Evolutionary conservation across 2,888 invertebrate genomes (phyloP).

Genomic region (Tipula unca): DNA sequence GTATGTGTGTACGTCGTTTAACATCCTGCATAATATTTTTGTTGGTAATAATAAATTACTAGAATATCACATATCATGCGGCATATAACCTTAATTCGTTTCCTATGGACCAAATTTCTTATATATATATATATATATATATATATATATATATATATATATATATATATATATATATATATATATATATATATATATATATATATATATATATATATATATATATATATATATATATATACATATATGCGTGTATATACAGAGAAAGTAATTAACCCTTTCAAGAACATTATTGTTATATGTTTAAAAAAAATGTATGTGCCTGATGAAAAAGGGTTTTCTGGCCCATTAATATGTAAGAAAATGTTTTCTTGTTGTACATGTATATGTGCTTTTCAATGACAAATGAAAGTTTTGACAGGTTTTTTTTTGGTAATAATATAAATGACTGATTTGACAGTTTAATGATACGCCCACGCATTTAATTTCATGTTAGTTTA

Average conservation of each 20-base stretch:
- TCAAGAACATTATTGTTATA: neutral
- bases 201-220: too few species aligned
- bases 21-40: neutral
- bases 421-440: conserved; percentile 14
- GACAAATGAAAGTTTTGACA: conserved; percentile 17
- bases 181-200: too few species aligned
- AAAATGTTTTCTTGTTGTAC: neutral
- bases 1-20: neutral
- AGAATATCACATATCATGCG: neutral
- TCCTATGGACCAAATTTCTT: neutral
- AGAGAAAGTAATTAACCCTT: neutral
- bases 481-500: conserved; percentile 4
- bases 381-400: neutral
- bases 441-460: conserved; percentile 19
- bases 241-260: neutral
- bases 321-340: neutral
- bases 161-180: too few species aligned
- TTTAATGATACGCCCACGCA: conserved; percentile 16
- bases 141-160: too few species aligned
- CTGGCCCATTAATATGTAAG: neutral
- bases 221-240: too few species aligned
- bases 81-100: neutral
- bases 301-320: neutral
- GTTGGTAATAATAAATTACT: neutral
- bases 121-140: too few species aligned